Base-by-base conservation (phyloP, 2,888 invertebrate species). In the Mythimna lalbum region DNA sequence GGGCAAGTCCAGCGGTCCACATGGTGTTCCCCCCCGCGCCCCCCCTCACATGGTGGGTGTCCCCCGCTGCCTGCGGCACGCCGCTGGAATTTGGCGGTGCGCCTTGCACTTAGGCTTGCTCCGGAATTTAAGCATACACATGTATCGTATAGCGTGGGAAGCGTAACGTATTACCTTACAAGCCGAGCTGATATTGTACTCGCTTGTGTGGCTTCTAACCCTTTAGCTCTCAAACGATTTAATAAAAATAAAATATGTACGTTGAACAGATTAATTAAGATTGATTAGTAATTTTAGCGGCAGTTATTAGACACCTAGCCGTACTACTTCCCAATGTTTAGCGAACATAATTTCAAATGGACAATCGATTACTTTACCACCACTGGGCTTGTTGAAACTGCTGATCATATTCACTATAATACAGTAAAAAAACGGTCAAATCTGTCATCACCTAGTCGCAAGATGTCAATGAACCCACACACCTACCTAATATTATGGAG, bases 11-110 rank as follows among this genome's bases (percentile, higher is more conserved):
- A 94, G 90, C 89, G 91, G 90, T 89, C 89, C 90, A 90, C 88
- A 90, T 90, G 89, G 78, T 86, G 83, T 53, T 84, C 82, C 72
- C 85, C 81, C 71, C 66, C 73, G 3, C 66, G 59, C 23, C 55
- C 17, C 27, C 17, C n/a, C 7, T 36, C 39, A 9, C 49, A 39
- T 61, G 55, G 33, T 23, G 61, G 77, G 82, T 7, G 81, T 67
- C 83, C 81, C 88, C 87, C 84, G 84, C 88, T 36, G 85, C 90
- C 90, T 91, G 93, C 90, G 94, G 94, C 89, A 89, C 87, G 90
- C 93, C 94, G 87, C 91, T 85, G 92, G 94, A 95, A 94, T 95
- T 94, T 91, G 93, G 93, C 93, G 94, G 94, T 91, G 90, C 91
- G 92, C 92, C 93, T 92, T 93, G 92, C 93, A 91, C 91, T 93